These are phyloP conservation scores for Coregonus suidteri DNA, from an alignment of 2,797 vertebrate genomes.

Conservation along the genomic window DNA sequence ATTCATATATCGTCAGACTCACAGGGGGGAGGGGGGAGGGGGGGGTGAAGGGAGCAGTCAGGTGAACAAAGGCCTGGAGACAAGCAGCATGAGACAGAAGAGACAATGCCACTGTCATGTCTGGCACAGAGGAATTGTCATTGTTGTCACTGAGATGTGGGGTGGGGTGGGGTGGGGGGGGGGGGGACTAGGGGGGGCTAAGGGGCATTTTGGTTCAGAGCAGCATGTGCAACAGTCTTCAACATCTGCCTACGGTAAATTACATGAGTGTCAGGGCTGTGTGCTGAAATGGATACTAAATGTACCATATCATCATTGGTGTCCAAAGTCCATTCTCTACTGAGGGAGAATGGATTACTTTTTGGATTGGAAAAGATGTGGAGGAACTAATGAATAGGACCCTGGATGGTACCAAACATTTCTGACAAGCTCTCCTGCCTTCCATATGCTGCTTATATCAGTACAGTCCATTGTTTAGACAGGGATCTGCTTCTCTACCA, in stretches of 20 bases:
- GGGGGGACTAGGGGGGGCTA: not conserved
- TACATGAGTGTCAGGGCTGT: too few species aligned
- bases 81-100: not conserved
- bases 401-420: too few species aligned
- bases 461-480: slow-evolving; percentile 60
- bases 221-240: not conserved
- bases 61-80: slow-evolving; percentile 33
- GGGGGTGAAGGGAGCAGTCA: slow-evolving; percentile 26
- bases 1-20: slow-evolving; percentile 24
- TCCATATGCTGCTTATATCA: slow-evolving; percentile 60
- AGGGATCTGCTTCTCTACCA: slow-evolving; percentile 30
- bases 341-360: too few species aligned
- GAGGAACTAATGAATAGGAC: too few species aligned
- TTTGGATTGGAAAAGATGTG: not conserved
- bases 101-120: slow-evolving; percentile 11
- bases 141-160: too few species aligned
- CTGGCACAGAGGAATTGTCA: slow-evolving; percentile 15
- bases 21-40: slow-evolving; percentile 9
- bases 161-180: too few species aligned
- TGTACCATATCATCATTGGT: too few species aligned
- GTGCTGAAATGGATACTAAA: not conserved
- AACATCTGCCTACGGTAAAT: not conserved
- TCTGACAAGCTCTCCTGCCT: not conserved
- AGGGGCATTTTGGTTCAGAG: not conserved
- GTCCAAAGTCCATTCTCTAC: too few species aligned